Conservation (phyloP, 2,888 invertebrate genomes). For the Nomada fucata region DNA sequence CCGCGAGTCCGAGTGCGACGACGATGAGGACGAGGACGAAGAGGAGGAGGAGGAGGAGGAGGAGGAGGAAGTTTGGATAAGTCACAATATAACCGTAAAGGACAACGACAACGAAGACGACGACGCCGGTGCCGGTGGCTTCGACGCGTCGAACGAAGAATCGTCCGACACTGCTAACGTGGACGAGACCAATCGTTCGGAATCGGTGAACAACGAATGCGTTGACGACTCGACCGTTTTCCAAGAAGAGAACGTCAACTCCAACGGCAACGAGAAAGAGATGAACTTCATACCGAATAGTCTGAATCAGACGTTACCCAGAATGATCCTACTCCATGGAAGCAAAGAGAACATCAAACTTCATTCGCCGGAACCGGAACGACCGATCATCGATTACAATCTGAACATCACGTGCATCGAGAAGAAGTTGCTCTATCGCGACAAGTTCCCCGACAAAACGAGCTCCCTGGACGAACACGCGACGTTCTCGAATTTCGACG, state of each 20-base stretch:
- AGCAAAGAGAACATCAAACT: conserved; percentile 70
- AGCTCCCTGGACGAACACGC: conserved; percentile 76
- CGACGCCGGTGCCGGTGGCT: conserved; percentile 45
- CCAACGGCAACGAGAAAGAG: conserved; percentile 57
- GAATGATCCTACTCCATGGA: conserved; percentile 57
- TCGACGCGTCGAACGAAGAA: conserved; percentile 62
- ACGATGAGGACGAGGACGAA: conserved; percentile 60
- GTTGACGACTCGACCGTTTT: conserved; percentile 25
- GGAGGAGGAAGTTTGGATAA: conserved; percentile 62
- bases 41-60: conserved; percentile 64
- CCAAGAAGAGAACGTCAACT: conserved; percentile 7
- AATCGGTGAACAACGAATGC: conserved; percentile 50
- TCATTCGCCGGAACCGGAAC: conserved; percentile 50
- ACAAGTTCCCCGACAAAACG: conserved; percentile 74
- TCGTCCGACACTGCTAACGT: conserved; percentile 59
- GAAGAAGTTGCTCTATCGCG: conserved; percentile 68
- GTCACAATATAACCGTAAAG: conserved; percentile 51
- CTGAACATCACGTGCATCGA: conserved; percentile 69
- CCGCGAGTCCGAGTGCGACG: conserved; percentile 55
- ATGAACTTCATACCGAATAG: conserved; percentile 76
- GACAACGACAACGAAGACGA: conserved; percentile 66
- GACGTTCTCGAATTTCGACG: conserved; percentile 63
- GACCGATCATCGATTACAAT: conserved; percentile 72
- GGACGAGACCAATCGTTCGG: conserved; percentile 46
- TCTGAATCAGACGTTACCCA: conserved; percentile 69